Evolutionary conservation across 2,113 vertebrate species (phyloP).

Genomic region (Cavia aperea): DNA sequence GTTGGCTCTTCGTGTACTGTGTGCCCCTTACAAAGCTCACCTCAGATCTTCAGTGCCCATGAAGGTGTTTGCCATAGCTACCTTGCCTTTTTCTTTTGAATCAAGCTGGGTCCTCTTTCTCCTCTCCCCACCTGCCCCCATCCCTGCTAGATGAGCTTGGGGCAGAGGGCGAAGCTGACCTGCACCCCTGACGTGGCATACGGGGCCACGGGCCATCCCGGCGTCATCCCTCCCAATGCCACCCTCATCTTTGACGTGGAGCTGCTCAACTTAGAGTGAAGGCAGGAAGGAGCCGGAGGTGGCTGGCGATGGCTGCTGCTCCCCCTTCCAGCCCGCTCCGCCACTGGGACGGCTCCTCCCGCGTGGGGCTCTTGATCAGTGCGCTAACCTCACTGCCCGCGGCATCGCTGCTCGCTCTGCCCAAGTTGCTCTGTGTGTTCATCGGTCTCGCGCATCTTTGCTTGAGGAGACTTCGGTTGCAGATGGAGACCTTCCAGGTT

Average conservation of each 20-base stretch:
- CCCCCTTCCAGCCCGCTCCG: constrained; percentile 58
- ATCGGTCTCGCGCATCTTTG: constrained; percentile 70
- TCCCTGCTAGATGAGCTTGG: constrained; percentile 91
- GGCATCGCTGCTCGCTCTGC: constrained; percentile 31
- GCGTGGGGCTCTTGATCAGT: constrained; percentile 63
- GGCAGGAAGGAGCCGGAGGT: constrained; percentile 54
- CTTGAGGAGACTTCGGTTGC: constrained; percentile 67
- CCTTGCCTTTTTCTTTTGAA: constrained; percentile 65
- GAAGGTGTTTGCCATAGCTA: constrained; percentile 58
- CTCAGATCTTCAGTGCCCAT: constrained; percentile 10
- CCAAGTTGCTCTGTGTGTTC: constrained; percentile 69
- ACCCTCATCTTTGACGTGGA: constrained; percentile 98
- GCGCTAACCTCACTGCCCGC: constrained; percentile 17
- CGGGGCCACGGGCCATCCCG: constrained; percentile 92
- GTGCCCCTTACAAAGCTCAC: not conserved
- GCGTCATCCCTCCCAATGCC: constrained; percentile 97
- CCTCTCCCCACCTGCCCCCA: constrained; percentile 62
- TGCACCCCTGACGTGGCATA: constrained; percentile 98
- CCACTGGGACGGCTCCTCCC: constrained; percentile 70
- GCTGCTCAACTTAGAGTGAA: constrained; percentile 95
- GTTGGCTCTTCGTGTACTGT: not conserved
- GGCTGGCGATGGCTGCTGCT: constrained; percentile 58
- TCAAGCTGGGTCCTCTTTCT: constrained; percentile 70
- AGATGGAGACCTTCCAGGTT: constrained; percentile 73
- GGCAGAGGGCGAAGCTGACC: constrained; percentile 97